Conservation (phyloP, 2,113 vertebrate species). For the Taxidea taxus region DNA sequence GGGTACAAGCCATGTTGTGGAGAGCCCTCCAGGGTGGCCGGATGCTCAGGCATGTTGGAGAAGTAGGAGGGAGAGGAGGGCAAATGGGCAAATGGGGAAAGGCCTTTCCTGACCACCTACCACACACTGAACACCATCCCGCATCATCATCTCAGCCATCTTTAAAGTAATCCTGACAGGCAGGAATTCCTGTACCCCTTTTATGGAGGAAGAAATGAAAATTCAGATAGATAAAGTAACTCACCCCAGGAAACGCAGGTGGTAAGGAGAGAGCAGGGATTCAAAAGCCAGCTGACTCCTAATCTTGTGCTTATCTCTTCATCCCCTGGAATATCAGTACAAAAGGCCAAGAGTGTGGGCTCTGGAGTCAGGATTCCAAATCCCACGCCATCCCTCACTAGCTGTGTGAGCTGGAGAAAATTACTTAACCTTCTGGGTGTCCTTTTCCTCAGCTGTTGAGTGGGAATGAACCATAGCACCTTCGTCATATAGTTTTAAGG, state of each 20-base stretch:
- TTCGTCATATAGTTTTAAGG: background rate
- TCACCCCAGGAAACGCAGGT: background rate
- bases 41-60: background rate
- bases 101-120: background rate
- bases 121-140: background rate
- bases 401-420: conserved; percentile 4
- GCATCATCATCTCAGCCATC: background rate
- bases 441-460: background rate
- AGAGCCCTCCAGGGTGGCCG: background rate
- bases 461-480: background rate
- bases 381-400: background rate
- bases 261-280: background rate
- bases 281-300: background rate
- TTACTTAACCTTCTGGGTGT: background rate
- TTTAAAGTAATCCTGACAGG: background rate
- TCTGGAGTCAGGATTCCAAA: background rate
- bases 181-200: background rate
- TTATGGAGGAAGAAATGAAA: background rate
- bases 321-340: background rate
- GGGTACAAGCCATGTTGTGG: background rate
- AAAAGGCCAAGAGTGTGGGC: background rate
- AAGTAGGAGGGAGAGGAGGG: background rate
- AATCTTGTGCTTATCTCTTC: background rate
- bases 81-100: background rate
- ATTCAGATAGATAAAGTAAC: background rate